Conservation (phyloP, 1,140 invertebrate genomes). For the Pomacea maculata region DNA sequence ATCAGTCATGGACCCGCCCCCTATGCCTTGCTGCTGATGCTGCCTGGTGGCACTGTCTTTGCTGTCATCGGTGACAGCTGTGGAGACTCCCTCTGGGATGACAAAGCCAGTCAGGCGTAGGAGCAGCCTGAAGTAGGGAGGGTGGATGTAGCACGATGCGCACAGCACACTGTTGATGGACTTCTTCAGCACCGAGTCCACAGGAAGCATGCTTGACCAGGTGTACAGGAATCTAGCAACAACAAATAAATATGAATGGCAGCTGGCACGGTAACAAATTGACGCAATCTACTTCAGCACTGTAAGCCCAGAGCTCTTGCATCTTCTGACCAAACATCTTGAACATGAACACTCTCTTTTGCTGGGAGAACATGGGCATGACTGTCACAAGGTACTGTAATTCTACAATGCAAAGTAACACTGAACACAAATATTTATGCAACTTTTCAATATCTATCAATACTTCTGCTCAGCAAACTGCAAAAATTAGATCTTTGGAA, state of each 20-base stretch:
- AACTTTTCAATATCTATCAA: too few relatives aligned
- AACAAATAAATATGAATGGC: constrained; percentile 20
- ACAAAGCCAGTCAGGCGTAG: constrained; percentile 78
- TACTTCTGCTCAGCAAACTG: too few relatives aligned
- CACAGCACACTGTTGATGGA: constrained; percentile 83
- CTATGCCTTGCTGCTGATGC: constrained; percentile 4
- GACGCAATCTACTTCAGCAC: too few relatives aligned
- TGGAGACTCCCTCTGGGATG: constrained; percentile 63
- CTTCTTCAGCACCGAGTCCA: constrained; percentile 76
- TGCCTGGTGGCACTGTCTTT: constrained; percentile 70
- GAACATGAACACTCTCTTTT: too few relatives aligned
- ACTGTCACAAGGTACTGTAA: too few relatives aligned
- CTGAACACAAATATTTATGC: too few relatives aligned
- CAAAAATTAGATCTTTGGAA: too few relatives aligned
- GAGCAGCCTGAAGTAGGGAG: constrained; percentile 78
- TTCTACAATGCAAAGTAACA: too few relatives aligned
- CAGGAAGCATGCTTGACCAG: constrained; percentile 77
- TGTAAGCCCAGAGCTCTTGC: too few relatives aligned
- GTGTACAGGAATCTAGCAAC: constrained; percentile 73
- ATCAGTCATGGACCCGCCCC: constrained; percentile 43
- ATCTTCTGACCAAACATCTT: too few relatives aligned
- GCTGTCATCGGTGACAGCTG: constrained; percentile 70
- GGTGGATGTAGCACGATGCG: constrained; percentile 83
- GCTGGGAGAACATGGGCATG: too few relatives aligned
- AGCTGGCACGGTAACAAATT: background rate